Evolutionary conservation across 2,888 invertebrate species (phyloP).

Genomic region (Diplazon laetatorius): DNA sequence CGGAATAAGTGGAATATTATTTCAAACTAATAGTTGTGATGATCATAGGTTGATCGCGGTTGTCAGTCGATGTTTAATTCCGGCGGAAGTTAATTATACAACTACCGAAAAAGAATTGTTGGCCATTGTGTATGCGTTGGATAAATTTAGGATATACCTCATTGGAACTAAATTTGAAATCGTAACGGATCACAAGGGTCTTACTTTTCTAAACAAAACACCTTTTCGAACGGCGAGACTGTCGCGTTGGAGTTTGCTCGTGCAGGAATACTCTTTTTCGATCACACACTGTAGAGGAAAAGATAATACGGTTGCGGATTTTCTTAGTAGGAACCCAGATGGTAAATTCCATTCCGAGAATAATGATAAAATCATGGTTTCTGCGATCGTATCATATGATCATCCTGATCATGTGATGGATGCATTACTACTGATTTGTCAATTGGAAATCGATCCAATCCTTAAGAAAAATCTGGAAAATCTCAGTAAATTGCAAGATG

Average conservation of each 20-base stretch:
- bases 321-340: not conserved
- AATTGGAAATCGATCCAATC: not conserved
- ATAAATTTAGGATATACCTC: constrained; percentile 59
- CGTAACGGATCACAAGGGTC: constrained; percentile 51
- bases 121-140: constrained; percentile 62
- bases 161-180: constrained; percentile 66
- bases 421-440: constrained; percentile 2
- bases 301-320: constrained; percentile 62
- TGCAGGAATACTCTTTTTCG: not conserved
- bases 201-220: constrained; percentile 65
- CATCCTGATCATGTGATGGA: not conserved
- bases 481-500: not conserved
- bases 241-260: constrained; percentile 1
- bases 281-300: constrained; percentile 54
- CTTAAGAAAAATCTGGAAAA: not conserved
- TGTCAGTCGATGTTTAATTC: constrained; percentile 61
- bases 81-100: constrained; percentile 11
- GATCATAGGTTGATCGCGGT: constrained; percentile 61
- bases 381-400: constrained; percentile 5
- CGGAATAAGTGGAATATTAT: constrained; percentile 63
- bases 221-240: constrained; percentile 12
- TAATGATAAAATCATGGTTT: not conserved
- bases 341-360: not conserved
- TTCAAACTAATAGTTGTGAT: constrained; percentile 22
- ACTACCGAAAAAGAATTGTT: constrained; percentile 17